Conservation (phyloP, 2,113 vertebrate genomes). For the Morone chrysops region DNA sequence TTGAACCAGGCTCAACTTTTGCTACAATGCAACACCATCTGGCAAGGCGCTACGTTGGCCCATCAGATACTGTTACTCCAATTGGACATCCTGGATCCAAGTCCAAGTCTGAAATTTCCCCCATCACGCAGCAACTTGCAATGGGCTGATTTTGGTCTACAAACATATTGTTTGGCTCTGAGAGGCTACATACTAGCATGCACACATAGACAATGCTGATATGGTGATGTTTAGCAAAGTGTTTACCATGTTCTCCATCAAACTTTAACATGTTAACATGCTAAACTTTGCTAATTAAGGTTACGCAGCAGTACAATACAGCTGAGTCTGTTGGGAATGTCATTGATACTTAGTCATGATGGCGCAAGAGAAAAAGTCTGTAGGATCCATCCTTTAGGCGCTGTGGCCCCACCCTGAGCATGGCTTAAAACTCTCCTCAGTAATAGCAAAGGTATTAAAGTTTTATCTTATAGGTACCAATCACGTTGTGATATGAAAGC, state of each 20-base stretch:
- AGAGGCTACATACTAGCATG: neutral
- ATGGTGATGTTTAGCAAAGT: neutral
- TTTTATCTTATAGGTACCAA: slow-evolving; percentile 35
- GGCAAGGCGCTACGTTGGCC: neutral
- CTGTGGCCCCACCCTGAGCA: neutral
- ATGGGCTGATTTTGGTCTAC: too few relatives aligned
- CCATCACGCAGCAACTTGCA: neutral
- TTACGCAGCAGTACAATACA: neutral
- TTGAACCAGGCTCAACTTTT: neutral
- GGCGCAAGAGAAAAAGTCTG: neutral
- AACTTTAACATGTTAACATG: neutral
- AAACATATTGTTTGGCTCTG: neutral
- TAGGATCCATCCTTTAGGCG: neutral
- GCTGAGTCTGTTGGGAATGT: neutral
- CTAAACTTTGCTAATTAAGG: neutral
- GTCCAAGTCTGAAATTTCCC: neutral
- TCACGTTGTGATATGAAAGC: slow-evolving; percentile 46
- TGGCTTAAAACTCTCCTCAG: neutral
- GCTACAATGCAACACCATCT: neutral
- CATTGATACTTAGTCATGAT: too few relatives aligned
- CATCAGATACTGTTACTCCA: neutral
- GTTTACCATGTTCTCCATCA: neutral
- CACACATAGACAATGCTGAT: neutral
- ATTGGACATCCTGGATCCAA: neutral
- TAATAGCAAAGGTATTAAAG: slow-evolving; percentile 22